Conservation (phyloP, 2,888 invertebrate species). For the Caradrina clavipalpis region DNA sequence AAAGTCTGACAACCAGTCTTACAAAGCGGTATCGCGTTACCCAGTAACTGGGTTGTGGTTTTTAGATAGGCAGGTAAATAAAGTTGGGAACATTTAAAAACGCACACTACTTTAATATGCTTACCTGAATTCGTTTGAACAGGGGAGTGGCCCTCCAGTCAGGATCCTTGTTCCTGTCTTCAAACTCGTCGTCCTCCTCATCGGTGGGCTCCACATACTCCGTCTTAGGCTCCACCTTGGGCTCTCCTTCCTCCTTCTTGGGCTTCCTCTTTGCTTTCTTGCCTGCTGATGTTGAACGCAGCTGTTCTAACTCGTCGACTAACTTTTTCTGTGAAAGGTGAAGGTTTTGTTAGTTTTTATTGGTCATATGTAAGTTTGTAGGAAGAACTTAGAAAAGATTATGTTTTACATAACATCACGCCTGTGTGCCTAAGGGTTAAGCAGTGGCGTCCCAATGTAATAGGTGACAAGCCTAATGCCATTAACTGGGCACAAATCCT, state of each 20-base stretch:
- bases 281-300: constrained; percentile 69
- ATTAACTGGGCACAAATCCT: no score
- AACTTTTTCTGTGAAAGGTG: constrained; percentile 80
- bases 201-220: constrained; percentile 81
- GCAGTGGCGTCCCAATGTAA: no score
- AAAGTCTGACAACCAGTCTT: no score
- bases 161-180: constrained; percentile 89
- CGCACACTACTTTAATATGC: neutral
- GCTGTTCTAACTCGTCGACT: constrained; percentile 81
- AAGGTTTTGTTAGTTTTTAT: neutral
- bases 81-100: no score
- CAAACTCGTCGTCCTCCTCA: constrained; percentile 81
- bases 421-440: no score
- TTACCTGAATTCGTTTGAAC: constrained; percentile 87
- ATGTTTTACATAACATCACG: no score
- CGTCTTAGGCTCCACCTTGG: constrained; percentile 65
- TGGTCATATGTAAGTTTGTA: neutral
- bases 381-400: no score
- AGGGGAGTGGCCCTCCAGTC: constrained; percentile 94
- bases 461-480: no score
- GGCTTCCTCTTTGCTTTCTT: constrained; percentile 73
- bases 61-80: no score
- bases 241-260: constrained; percentile 71
- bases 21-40: no score
- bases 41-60: no score